These are phyloP conservation scores for Adelognathus sp. DNA, from an alignment of 2,888 invertebrate genomes.

Conservation along the genomic window DNA sequence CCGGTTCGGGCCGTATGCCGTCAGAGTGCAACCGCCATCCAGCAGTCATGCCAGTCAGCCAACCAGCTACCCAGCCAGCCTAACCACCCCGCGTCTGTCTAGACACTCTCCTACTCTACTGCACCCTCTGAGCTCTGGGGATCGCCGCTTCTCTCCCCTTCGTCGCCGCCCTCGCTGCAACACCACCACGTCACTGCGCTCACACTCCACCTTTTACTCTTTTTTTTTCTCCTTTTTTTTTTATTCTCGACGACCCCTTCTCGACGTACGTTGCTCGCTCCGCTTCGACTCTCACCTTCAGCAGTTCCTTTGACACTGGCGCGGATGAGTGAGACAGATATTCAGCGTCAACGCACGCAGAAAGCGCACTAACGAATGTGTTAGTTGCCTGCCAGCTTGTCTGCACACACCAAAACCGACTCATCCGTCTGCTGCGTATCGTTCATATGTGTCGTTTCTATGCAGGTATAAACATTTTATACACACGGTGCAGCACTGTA, in stretches of 20 bases:
- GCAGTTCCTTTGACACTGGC: constrained; percentile 72
- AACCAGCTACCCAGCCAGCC: constrained; percentile 67
- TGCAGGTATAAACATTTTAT: constrained; percentile 28
- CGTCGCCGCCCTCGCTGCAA: constrained; percentile 53
- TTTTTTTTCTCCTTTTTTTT: not conserved
- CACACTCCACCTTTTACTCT: constrained; percentile 43
- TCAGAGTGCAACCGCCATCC: constrained; percentile 66
- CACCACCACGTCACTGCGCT: constrained; percentile 8
- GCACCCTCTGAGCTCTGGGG: constrained; percentile 72
- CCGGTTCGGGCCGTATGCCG: constrained; percentile 61
- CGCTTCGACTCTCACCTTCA: constrained; percentile 69
- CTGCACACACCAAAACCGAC: not conserved
- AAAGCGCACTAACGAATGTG: constrained; percentile 38
- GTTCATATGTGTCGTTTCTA: not conserved
- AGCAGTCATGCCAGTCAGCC: constrained; percentile 66
- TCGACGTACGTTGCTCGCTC: constrained; percentile 20
- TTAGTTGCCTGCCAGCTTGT: constrained; percentile 3
- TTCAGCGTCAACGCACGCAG: constrained; percentile 32
- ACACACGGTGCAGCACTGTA: constrained; percentile 24
- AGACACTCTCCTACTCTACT: constrained; percentile 79
- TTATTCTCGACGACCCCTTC: too few relatives aligned
- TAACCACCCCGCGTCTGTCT: constrained; percentile 77
- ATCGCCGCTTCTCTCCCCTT: constrained; percentile 53
- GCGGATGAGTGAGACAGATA: constrained; percentile 41
- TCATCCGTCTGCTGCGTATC: not conserved